Evolutionary conservation across 2,888 invertebrate species (phyloP).

Genomic region (Cloeon dipterum): DNA sequence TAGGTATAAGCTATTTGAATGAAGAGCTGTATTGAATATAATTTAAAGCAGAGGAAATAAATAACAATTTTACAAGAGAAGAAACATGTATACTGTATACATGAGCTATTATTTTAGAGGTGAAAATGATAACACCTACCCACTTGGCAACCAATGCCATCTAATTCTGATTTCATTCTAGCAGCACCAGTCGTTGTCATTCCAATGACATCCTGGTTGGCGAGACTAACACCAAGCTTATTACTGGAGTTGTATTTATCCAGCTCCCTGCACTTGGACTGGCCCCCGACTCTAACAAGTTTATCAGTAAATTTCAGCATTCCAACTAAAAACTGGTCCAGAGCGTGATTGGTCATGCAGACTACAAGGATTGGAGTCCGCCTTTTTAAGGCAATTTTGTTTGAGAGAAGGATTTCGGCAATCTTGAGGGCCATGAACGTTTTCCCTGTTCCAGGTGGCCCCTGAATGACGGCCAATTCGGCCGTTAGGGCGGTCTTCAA

Average conservation of each 20-base stretch:
- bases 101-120: too few relatives aligned
- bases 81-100: too few relatives aligned
- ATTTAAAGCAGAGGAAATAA: too few relatives aligned
- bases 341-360: slow-evolving; percentile 66
- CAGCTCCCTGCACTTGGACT: slow-evolving; percentile 33
- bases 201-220: slow-evolving; percentile 31
- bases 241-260: slow-evolving; percentile 11
- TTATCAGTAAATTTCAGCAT: slow-evolving; percentile 29
- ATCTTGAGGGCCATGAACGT: slow-evolving; percentile 58
- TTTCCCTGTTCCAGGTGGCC: slow-evolving; percentile 76
- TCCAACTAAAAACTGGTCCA: slow-evolving; percentile 66
- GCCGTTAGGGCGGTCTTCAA: slow-evolving; percentile 39
- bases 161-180: slow-evolving; percentile 33
- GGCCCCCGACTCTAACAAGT: slow-evolving; percentile 44
- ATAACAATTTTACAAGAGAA: too few relatives aligned
- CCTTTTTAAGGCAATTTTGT: slow-evolving; percentile 13
- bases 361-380: slow-evolving; percentile 48
- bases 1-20: too few relatives aligned
- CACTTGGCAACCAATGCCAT: slow-evolving; percentile 33
- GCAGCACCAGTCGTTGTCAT: slow-evolving; percentile 62
- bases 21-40: too few relatives aligned
- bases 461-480: slow-evolving; percentile 60
- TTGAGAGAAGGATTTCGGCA: slow-evolving; percentile 37
- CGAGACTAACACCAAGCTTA: neutral
- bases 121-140: too few relatives aligned